Evolutionary conservation across 2,797 vertebrate species (phyloP), one percentile per base, ranked within the genome.

Genomic region (Poeciliopsis infans): DNA sequence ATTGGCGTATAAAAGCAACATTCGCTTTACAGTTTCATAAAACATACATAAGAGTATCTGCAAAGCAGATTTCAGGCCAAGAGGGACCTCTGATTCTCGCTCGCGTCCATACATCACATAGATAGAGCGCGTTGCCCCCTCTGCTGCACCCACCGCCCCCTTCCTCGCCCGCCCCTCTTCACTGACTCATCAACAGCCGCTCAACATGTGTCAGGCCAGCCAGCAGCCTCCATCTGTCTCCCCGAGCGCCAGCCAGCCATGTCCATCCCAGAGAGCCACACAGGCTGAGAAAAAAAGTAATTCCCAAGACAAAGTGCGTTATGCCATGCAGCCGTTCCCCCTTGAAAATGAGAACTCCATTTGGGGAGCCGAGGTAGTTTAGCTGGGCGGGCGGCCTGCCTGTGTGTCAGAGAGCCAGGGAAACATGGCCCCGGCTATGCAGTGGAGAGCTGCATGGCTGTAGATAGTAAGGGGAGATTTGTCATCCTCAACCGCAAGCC

Each of bases 301-400:
- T 94, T 95, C 94, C 90, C 87, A 92, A 95, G 92, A 95, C 92
- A 94, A 96, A 95, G 93, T 95, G 86, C 76, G 88, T 94, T 90
- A 94, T 93, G 91, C 91, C 92, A 92, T 88, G 91, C 85, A 87
- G 90, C 88, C 85, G 39, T 88, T 92, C 88, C 89, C 89, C 91
- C 89, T 92, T 92, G 91, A 94, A 94, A 92, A 91, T 92, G 94
- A 94, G 93, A 92, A 95, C 95, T 95, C 90, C 88, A 94, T 95
- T 95, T 92, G 87, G 86, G 87, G 90, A 83, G 81, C 76, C 28
- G 64, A 80, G 86, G 81, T 91, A 92, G 87, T 94, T 95, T 94
- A 94, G 88, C 85, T 82, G 86, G 81, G 81, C 87, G 81, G 85
- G 79, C 83, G 20, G 72, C 85, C 83, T 83, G 83, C 77, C 75